Conservation (phyloP, 2,797 vertebrate species). For the Platyrinchus mystaceus region DNA sequence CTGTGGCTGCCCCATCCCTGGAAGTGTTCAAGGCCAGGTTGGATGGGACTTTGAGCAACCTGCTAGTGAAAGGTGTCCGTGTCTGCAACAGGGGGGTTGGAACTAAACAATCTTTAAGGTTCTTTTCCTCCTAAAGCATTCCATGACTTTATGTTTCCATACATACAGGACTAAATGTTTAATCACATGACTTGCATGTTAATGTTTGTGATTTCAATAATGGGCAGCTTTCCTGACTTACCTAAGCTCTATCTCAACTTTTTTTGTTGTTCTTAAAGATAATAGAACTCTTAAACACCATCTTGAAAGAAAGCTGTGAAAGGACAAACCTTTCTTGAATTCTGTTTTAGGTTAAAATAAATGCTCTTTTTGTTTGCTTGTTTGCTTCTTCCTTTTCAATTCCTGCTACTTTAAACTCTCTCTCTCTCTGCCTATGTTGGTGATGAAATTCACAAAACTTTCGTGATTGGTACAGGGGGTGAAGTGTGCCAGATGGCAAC, state of each 20-base stretch:
- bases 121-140: not conserved
- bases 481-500: not conserved
- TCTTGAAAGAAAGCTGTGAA: not conserved
- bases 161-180: not conserved
- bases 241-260: not conserved
- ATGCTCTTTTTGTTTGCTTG: not conserved
- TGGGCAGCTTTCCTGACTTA: not conserved
- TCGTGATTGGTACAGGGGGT: fast-evolving
- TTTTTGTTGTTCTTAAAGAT: not conserved
- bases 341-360: not conserved
- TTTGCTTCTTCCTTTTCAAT: not conserved
- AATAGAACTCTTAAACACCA: not conserved
- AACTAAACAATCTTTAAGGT: not conserved
- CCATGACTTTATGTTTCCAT: not conserved
- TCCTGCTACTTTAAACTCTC: not conserved
- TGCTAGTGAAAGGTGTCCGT: not conserved
- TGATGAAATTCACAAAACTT: not conserved
- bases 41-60: not conserved
- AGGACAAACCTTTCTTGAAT: not conserved
- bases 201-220: not conserved
- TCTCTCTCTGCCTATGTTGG: not conserved
- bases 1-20: not conserved
- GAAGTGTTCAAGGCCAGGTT: not conserved
- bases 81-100: not conserved
- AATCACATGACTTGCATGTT: fast-evolving